A percentile compares a stretch with the other conserved stretches of the same genome.
These are phyloP conservation scores for Gadus macrocephalus DNA, from an alignment of 2,113 vertebrate species.

Conservation along the genomic window DNA sequence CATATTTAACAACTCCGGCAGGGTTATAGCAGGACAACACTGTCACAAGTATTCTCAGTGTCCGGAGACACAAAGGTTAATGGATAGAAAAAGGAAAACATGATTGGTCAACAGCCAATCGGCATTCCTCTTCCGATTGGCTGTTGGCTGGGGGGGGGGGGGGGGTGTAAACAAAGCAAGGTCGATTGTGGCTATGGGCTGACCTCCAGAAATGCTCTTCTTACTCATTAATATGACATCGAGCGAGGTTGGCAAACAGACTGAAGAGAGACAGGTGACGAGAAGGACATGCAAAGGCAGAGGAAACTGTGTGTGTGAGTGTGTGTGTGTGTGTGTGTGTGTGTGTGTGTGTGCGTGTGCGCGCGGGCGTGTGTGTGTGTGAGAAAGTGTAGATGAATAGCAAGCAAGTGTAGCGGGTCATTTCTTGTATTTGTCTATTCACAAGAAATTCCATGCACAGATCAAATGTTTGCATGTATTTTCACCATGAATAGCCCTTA, in stretches of 20 bases:
- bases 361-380: neutral
- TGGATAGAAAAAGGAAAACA: neutral
- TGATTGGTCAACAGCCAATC: neutral
- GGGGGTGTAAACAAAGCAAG: neutral
- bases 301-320: neutral
- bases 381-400: neutral
- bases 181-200: neutral
- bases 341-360: neutral
- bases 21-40: no score
- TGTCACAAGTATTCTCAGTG: no score
- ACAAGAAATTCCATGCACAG: constrained; percentile 6
- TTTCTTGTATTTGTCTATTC: neutral
- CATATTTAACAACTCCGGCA: no score
- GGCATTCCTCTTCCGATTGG: neutral
- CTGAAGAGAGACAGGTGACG: neutral
- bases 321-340: neutral
- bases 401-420: neutral
- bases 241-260: neutral
- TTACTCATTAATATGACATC: neutral
- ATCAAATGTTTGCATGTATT: constrained; percentile 1
- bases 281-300: neutral
- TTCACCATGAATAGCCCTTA: constrained; percentile 1
- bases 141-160: neutral
- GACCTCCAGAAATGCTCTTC: neutral
- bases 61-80: no score